Evolutionary conservation across 2,888 invertebrate species (phyloP).

Genomic region (Yponomeuta evonymella): DNA sequence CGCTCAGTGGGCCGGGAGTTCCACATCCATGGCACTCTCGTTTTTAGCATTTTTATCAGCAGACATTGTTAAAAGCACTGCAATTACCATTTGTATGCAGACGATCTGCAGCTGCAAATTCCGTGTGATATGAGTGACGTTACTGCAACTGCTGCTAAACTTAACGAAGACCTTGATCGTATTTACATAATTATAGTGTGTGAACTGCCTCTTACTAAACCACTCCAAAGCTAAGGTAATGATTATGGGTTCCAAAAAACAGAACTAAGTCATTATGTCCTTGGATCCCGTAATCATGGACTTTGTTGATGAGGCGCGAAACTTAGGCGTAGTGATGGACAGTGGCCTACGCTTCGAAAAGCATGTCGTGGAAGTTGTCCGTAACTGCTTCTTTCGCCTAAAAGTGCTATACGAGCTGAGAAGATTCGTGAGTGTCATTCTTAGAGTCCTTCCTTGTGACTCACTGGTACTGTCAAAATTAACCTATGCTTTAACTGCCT

Average conservation of each 20-base stretch:
- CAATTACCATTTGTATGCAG: background rate
- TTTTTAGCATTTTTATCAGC: background rate
- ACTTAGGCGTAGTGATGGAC: slow-evolving; percentile 22
- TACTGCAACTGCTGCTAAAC: background rate
- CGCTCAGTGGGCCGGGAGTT: background rate
- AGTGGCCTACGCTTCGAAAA: slow-evolving; percentile 20
- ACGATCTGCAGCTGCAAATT: background rate
- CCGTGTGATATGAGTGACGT: background rate
- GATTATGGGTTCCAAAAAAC: background rate
- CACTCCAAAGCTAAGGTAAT: background rate
- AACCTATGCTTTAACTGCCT: slow-evolving; percentile 13
- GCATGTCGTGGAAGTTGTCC: slow-evolving; percentile 14
- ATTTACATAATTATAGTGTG: background rate
- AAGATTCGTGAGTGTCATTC: background rate
- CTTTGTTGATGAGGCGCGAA: slow-evolving; percentile 16
- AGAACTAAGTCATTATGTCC: background rate
- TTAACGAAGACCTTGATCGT: background rate
- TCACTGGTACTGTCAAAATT: slow-evolving; percentile 16
- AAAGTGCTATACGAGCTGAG: slow-evolving; percentile 6
- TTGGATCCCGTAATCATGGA: background rate
- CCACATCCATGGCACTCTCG: background rate
- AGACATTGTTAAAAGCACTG: background rate
- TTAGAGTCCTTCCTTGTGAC: slow-evolving; percentile 11
- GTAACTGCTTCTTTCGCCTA: slow-evolving; percentile 19
- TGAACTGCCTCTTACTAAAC: background rate